phyloP scores from a whole-genome alignment of 2,797 vertebrate genomes.

The Neoniphon sammara region DNA sequence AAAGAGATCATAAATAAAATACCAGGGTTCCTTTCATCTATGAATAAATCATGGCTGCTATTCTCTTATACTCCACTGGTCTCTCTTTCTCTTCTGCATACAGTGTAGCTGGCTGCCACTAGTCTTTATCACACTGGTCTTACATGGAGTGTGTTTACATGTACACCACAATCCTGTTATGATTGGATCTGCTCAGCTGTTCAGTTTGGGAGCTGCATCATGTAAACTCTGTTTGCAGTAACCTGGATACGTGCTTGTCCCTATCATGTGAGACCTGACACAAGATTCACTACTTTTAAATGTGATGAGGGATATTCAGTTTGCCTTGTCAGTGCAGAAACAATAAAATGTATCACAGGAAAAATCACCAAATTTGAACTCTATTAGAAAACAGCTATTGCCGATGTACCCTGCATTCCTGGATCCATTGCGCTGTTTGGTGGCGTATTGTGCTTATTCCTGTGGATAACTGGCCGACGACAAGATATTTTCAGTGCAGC shows the following conservation, averaged over 20 bases:
- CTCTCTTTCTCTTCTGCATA: slow-evolving; percentile 28
- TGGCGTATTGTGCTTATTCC: too few species aligned
- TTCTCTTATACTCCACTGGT: slow-evolving; percentile 59
- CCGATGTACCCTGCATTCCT: too few species aligned
- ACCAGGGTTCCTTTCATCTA: slow-evolving; percentile 74
- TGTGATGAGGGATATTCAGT: slow-evolving; percentile 25
- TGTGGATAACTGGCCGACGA: too few species aligned
- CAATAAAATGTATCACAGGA: slow-evolving; percentile 18
- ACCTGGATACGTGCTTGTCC: neutral
- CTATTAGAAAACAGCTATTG: too few species aligned
- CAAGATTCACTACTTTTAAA: slow-evolving; percentile 28
- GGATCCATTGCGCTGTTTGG: too few species aligned
- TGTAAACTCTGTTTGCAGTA: slow-evolving; percentile 32
- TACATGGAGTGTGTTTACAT: slow-evolving; percentile 45
- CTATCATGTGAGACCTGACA: slow-evolving; percentile 22
- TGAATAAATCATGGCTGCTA: slow-evolving; percentile 77
- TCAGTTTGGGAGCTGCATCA: slow-evolving; percentile 11
- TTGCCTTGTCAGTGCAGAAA: neutral
- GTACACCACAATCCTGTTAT: slow-evolving; percentile 17
- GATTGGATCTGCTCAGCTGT: slow-evolving; percentile 31
- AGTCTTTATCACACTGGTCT: slow-evolving; percentile 35
- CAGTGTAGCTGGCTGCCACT: slow-evolving; percentile 26
- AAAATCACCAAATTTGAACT: neutral
- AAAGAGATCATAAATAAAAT: slow-evolving; percentile 80
- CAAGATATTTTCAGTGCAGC: too few species aligned